Conservation (phyloP, 2,797 vertebrate species). For the Neostethus bicornis region DNA sequence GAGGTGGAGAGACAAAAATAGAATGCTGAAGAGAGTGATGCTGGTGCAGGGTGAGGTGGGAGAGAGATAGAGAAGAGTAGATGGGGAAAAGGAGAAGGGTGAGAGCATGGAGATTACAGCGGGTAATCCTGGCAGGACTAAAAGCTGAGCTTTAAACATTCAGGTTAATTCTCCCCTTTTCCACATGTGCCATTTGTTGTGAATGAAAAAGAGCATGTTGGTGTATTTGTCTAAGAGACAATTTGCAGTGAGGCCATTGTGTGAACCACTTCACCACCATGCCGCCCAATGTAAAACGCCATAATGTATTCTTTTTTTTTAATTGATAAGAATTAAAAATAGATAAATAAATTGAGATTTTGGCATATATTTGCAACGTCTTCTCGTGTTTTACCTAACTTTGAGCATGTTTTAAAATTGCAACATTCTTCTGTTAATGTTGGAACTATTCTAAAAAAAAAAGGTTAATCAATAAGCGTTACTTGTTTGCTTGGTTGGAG, state of each 20-base stretch:
- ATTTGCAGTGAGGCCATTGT: too few species aligned
- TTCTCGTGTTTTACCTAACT: too few species aligned
- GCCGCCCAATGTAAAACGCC: too few species aligned
- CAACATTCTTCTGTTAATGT: slow-evolving; percentile 22
- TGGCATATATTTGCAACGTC: too few species aligned
- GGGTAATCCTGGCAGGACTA: slow-evolving; percentile 68
- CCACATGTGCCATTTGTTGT: slow-evolving; percentile 30
- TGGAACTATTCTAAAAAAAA: slow-evolving; percentile 12
- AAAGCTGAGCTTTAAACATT: slow-evolving; percentile 73
- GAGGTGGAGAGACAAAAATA: slow-evolving; percentile 45
- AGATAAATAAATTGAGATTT: too few species aligned
- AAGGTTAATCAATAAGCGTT: slow-evolving; percentile 13
- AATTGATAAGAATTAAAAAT: too few species aligned
- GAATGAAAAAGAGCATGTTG: slow-evolving; percentile 13
- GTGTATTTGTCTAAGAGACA: slow-evolving; percentile 7
- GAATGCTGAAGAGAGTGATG: slow-evolving; percentile 46
- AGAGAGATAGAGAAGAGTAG: slow-evolving; percentile 21
- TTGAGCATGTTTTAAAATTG: too few species aligned
- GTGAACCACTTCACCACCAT: too few species aligned
- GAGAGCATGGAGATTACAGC: slow-evolving; percentile 57
- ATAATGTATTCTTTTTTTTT: too few species aligned
- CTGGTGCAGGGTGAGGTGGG: slow-evolving; percentile 16
- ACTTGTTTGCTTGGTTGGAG: slow-evolving; percentile 11
- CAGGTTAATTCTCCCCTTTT: slow-evolving; percentile 67
- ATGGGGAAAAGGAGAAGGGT: slow-evolving; percentile 33